A percentile compares a stretch with the other conserved stretches of the same genome.
phyloP scores from a whole-genome alignment of 2,888 invertebrate genomes.

The Muschampia plurimacula region DNA sequence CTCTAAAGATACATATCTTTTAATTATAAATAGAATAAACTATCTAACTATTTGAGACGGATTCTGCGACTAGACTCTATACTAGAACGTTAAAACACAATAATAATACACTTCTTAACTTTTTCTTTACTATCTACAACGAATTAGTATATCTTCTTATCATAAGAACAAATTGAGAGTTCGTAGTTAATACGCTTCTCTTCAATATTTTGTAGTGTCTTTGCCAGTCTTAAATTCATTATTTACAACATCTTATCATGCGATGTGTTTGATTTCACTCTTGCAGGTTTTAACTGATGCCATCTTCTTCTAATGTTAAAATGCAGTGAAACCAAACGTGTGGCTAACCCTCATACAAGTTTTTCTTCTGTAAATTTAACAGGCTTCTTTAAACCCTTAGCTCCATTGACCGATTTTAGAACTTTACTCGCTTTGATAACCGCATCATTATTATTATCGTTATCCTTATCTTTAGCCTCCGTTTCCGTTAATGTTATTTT shows the following conservation, averaged over 20 bases:
- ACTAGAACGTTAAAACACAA: conserved; percentile 33
- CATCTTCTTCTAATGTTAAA: conserved; percentile 61
- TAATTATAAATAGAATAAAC: conserved; percentile 49
- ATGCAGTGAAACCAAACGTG: conserved; percentile 60
- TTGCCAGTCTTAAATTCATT: conserved; percentile 47
- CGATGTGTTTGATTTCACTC: conserved; percentile 65
- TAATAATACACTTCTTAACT: conserved; percentile 36
- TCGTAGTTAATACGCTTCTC: conserved; percentile 46
- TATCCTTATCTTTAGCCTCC: conserved; percentile 54
- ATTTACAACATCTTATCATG: conserved; percentile 65
- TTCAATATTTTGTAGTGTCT: conserved; percentile 42
- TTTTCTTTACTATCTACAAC: conserved; percentile 49
- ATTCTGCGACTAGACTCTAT: conserved; percentile 54
- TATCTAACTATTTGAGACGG: conserved; percentile 58
- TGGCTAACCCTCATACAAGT: conserved; percentile 77
- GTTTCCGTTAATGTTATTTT: conserved; percentile 47
- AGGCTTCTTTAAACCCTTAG: conserved; percentile 62
- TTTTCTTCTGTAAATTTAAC: conserved; percentile 80
- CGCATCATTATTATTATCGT: conserved; percentile 69
- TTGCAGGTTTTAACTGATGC: conserved; percentile 54
- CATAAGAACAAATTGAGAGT: conserved; percentile 48
- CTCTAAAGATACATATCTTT: conserved; percentile 21
- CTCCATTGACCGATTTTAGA: conserved; percentile 53
- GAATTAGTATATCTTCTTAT: conserved; percentile 48
- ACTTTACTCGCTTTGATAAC: conserved; percentile 50